A percentile compares a stretch with the other conserved stretches of the same genome.
Conservation (phyloP, 2,797 vertebrate genomes). For the Gila robusta region DNA sequence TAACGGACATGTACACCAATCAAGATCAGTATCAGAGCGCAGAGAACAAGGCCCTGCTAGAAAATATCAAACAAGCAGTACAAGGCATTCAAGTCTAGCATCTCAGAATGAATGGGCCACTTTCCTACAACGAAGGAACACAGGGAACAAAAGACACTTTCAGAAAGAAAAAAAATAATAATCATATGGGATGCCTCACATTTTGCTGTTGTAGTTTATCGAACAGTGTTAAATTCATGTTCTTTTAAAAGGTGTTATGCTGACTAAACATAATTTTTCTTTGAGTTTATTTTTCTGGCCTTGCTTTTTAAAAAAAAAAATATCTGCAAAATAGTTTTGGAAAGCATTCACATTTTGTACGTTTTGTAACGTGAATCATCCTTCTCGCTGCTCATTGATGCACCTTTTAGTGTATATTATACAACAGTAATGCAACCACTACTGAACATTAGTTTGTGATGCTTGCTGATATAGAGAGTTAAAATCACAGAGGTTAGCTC, state of each 20-base stretch:
- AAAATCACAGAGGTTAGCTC: neutral
- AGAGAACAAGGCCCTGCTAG: conserved; percentile 98
- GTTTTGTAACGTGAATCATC: conserved; percentile 98
- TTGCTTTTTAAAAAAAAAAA: conserved; percentile 89
- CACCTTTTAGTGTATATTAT: conserved; percentile 98
- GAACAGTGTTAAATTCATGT: conserved; percentile 92
- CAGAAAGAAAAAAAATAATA: conserved; percentile 54
- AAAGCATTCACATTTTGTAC: conserved; percentile 98
- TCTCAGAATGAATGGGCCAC: conserved; percentile 79
- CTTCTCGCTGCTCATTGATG: conserved; percentile 97
- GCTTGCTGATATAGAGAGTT: conserved; percentile 75
- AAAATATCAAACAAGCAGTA: conserved; percentile 99
- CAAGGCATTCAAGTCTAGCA: conserved; percentile 99
- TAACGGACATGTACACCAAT: conserved; percentile 99
- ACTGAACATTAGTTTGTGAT: conserved; percentile 87
- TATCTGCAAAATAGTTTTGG: conserved; percentile 93
- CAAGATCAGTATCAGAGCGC: conserved; percentile 99
- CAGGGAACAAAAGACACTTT: conserved; percentile 51
- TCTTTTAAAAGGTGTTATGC: conserved; percentile 85
- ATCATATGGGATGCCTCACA: conserved; percentile 84
- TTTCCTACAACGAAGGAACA: conserved; percentile 61
- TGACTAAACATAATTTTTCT: conserved; percentile 80
- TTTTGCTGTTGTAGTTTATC: conserved; percentile 90
- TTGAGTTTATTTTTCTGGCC: conserved; percentile 82
- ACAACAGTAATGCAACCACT: conserved; percentile 92